Conservation (phyloP, 2,888 invertebrate genomes). For the Drosophila nigricruria region DNA sequence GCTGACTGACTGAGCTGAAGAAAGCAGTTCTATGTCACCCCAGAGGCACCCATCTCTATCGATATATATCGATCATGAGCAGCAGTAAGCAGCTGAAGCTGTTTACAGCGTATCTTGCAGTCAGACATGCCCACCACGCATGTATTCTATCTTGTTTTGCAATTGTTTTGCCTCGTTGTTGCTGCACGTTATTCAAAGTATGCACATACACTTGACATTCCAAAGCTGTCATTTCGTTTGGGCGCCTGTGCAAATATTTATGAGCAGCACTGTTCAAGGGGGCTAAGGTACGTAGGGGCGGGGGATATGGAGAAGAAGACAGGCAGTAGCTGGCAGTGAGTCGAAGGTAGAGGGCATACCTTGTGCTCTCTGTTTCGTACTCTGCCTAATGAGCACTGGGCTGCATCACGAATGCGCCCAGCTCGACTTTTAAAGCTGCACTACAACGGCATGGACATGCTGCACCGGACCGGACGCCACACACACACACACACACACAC, state of each 20-base stretch:
- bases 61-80: constrained; percentile 2
- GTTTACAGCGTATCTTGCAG: constrained; percentile 5
- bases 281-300: no score
- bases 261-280: constrained; percentile 45
- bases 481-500: constrained; percentile 4
- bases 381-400: constrained; percentile 46
- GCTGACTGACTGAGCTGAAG: neutral
- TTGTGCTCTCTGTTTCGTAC: neutral
- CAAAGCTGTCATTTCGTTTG: constrained; percentile 64
- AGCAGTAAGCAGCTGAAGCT: no score
- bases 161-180: constrained; percentile 11
- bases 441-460: neutral
- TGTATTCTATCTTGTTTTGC: neutral
- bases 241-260: constrained; percentile 65
- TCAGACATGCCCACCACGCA: neutral
- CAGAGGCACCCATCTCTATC: neutral
- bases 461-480: neutral
- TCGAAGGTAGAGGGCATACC: neutral
- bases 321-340: neutral
- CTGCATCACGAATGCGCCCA: constrained; percentile 39
- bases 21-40: no score
- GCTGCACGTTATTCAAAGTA: constrained; percentile 56
- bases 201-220: constrained; percentile 68
- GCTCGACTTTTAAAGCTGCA: constrained; percentile 41
- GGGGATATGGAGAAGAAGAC: no score